Conservation (phyloP, 1,140 invertebrate genomes). For the Meloidogyne hapla region DNA sequence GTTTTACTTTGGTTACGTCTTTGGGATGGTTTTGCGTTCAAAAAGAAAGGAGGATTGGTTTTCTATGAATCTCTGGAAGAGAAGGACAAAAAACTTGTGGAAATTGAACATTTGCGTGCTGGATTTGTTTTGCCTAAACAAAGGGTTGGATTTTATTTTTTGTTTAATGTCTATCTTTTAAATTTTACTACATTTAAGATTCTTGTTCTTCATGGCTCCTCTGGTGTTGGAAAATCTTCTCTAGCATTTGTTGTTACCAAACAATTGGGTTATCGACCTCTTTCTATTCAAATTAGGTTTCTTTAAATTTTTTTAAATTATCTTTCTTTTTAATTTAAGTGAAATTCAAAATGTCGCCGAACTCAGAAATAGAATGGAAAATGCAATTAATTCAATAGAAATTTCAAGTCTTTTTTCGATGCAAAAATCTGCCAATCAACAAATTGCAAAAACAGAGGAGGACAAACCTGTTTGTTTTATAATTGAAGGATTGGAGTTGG, state of each 20-base stretch:
- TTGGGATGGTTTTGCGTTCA: constrained; percentile 25
- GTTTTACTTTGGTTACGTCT: constrained; percentile 26
- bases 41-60: constrained; percentile 3
- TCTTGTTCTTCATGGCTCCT: constrained; percentile 27
- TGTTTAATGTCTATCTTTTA: no score
- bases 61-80: constrained; percentile 13
- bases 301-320: no score
- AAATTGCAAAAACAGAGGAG: neutral
- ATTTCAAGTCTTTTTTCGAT: constrained; percentile 5
- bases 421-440: no score
- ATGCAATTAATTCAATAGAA: constrained; percentile 8
- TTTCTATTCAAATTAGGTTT: constrained; percentile 22
- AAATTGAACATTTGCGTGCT: constrained; percentile 15
- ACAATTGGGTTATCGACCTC: constrained; percentile 27
- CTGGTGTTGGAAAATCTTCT: constrained; percentile 29
- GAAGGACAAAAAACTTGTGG: neutral
- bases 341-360: constrained; percentile 31
- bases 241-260: constrained; percentile 19
- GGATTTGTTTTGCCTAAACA: constrained; percentile 21
- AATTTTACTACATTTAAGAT: no score
- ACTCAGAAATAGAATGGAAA: constrained; percentile 18
- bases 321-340: constrained; percentile 1
- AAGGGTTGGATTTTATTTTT: constrained; percentile 1
- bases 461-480: constrained; percentile 23
- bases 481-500: constrained; percentile 23